phyloP scores from a whole-genome alignment of 2,888 invertebrate species.

The Acanthacorydalis orientalis region DNA sequence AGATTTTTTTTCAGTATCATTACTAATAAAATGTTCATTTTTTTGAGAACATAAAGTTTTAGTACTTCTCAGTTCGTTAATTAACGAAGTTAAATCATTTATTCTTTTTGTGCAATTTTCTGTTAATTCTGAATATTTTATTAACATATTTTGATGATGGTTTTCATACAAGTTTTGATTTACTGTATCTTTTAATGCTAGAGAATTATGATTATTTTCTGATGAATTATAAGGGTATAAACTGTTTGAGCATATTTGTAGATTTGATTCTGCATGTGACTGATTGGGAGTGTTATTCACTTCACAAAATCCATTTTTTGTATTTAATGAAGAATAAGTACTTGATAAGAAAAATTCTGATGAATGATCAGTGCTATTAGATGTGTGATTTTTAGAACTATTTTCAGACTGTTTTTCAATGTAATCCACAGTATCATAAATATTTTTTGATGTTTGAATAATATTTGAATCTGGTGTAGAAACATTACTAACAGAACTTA shows the following conservation, averaged over 20 bases:
- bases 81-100: slow-evolving; percentile 33
- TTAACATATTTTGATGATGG: slow-evolving; percentile 15
- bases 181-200: background rate
- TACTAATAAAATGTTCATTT: too few relatives aligned
- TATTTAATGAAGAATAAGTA: too few relatives aligned
- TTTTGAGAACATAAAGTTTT: too few relatives aligned
- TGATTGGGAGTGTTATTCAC: too few relatives aligned
- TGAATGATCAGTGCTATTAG: too few relatives aligned
- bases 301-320: too few relatives aligned
- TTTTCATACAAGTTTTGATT: background rate
- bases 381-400: background rate
- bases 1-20: too few relatives aligned
- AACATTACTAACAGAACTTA: slow-evolving; percentile 27
- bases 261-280: too few relatives aligned
- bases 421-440: slow-evolving; percentile 7
- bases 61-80: slow-evolving; percentile 33
- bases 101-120: slow-evolving; percentile 37
- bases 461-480: slow-evolving; percentile 30
- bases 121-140: slow-evolving; percentile 32
- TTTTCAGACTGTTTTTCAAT: background rate
- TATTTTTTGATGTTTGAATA: slow-evolving; percentile 26
- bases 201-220: background rate
- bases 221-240: background rate
- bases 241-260: too few relatives aligned
- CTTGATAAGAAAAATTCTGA: too few relatives aligned